A percentile compares a stretch with the other conserved stretches of the same genome.
These are phyloP conservation scores for Temnothorax unifasciatus DNA, from an alignment of 2,888 invertebrate genomes.

Conservation along the genomic window DNA sequence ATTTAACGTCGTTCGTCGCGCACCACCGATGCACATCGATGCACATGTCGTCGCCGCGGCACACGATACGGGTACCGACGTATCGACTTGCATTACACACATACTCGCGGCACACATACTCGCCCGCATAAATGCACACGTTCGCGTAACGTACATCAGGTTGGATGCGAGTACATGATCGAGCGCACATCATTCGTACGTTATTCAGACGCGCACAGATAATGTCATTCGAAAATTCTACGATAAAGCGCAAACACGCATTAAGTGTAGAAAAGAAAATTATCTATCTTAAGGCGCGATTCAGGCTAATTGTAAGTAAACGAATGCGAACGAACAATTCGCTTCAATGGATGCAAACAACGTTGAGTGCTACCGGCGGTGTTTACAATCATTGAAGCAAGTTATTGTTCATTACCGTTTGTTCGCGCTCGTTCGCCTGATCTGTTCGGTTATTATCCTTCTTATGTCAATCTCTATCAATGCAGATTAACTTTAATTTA, in stretches of 20 bases:
- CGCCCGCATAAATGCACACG: background rate
- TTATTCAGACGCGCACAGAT: background rate
- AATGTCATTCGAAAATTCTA: background rate
- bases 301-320: background rate
- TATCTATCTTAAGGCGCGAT: background rate
- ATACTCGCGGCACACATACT: background rate
- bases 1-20: conserved; percentile 47
- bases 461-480: background rate
- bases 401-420: background rate
- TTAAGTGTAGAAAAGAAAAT: background rate
- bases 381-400: background rate
- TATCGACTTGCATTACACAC: conserved; percentile 43
- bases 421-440: background rate
- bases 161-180: conserved; percentile 22
- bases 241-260: background rate
- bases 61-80: conserved; percentile 47
- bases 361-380: background rate
- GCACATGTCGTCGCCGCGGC: conserved; percentile 49
- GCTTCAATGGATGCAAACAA: background rate
- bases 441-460: background rate
- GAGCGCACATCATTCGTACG: conserved; percentile 37
- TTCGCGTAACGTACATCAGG: conserved; percentile 5
- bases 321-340: background rate
- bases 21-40: conserved; percentile 43
- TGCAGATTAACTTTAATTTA: no score